These are phyloP conservation scores for Fukomys damarensis DNA, from an alignment of 2,113 vertebrate species.

Conservation along the genomic window DNA sequence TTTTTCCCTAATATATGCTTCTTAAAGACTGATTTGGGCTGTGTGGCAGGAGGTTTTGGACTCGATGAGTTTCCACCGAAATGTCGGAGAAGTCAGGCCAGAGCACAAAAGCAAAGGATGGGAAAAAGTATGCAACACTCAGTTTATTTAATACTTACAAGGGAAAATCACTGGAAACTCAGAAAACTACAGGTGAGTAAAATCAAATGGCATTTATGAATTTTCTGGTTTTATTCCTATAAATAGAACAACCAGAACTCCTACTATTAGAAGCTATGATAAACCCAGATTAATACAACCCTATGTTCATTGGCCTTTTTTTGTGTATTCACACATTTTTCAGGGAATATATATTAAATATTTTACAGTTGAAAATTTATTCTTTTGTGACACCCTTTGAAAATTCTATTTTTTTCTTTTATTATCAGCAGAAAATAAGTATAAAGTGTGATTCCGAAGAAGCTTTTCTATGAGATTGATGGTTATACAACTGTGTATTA, in stretches of 20 bases:
- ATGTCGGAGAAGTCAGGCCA: conserved; percentile 99
- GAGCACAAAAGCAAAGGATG: conserved; percentile 99
- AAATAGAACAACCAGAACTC: background rate
- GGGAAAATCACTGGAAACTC: conserved; percentile 99
- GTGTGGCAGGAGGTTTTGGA: conserved; percentile 93
- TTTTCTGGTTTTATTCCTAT: background rate
- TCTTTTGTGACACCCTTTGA: background rate
- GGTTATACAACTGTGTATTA: background rate
- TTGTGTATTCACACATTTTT: background rate
- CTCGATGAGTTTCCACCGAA: conserved; percentile 99
- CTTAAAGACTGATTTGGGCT: conserved; percentile 91
- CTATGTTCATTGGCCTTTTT: background rate
- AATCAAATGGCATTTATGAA: background rate
- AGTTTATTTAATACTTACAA: conserved; percentile 99
- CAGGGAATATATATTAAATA: background rate
- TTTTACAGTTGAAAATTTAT: background rate
- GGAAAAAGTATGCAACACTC: conserved; percentile 99
- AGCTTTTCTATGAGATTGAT: background rate
- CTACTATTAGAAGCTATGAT: background rate
- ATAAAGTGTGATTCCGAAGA: background rate
- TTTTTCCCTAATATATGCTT: conserved; percentile 43
- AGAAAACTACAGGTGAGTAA: conserved; percentile 97
- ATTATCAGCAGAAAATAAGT: conserved; percentile 41
- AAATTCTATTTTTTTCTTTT: background rate
- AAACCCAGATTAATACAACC: background rate